Conservation (phyloP, 1,140 invertebrate genomes). For the Bombus sibiricus region DNA sequence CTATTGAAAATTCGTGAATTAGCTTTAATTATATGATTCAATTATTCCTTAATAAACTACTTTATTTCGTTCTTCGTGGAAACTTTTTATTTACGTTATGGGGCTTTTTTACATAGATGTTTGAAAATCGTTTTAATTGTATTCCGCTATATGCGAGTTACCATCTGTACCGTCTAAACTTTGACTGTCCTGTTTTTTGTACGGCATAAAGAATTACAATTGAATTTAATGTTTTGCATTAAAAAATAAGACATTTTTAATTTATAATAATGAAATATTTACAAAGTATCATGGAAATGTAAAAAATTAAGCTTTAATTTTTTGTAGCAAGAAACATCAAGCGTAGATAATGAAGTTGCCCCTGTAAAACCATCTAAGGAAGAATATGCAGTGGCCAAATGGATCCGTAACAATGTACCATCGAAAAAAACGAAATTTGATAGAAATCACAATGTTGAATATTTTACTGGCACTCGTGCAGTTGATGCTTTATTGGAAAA, state of each 20-base stretch:
- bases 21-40: conserved; percentile 5
- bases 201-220: neutral
- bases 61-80: neutral
- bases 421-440: conserved; percentile 96
- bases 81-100: no score
- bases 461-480: conserved; percentile 97
- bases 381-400: conserved; percentile 96
- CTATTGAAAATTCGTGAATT: conserved; percentile 21
- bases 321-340: conserved; percentile 84
- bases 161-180: neutral
- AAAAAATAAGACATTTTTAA: neutral
- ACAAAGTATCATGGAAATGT: neutral
- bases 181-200: neutral
- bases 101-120: neutral
- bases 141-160: neutral
- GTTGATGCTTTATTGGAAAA: conserved; percentile 93
- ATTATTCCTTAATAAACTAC: neutral
- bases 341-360: conserved; percentile 81
- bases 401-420: conserved; percentile 95
- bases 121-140: neutral
- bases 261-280: neutral
- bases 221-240: neutral
- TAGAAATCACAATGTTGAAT: conserved; percentile 97
- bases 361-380: conserved; percentile 93
- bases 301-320: conserved; percentile 23